Evolutionary conservation across 2,888 invertebrate genomes (phyloP), one percentile per base, ranked within the genome.

Genomic region (Seladonia tumulorum): DNA sequence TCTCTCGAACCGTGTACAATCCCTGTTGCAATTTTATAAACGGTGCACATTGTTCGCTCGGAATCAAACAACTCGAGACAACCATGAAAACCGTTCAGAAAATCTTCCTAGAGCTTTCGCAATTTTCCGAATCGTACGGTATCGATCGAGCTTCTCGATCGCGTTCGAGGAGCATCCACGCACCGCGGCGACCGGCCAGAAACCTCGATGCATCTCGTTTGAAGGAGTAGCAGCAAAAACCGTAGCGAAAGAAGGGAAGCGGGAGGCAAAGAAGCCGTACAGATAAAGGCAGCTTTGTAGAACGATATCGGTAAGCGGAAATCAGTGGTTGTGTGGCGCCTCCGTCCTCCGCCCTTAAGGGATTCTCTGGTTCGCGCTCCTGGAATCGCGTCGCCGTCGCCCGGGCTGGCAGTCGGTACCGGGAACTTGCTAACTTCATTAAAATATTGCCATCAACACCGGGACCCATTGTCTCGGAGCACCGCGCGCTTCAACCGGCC

Each of bases 271-370:
- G 53, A 75, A 68, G 29, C 88, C 85, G 87, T 87, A 86, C 89
- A 93, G 92, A 94, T 94, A 94, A 94, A 94, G 93, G 94, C 93
- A 91, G 93, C 94, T 93, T 94, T 94, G 94, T 94, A 85, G 90
- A 89, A 89, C 90, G 93, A 92, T 94, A 94, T 94, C 94, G 92
- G 92, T 94, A 93, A 94, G 94, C 92, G 93, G 94, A 94, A 94
- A 94, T 94, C 94, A 93, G 94, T 92, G 90, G 91, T 90, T 93
- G 93, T 92, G 92, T 94, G 94, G 94, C 94, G 94, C 94, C 94
- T 93, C 88, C 87, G 84, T 89, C 83, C 82, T 73, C 79, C 78
- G 79, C 81, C 79, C 83, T 87, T 82, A 76, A 79, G 80, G 84
- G 80, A 79, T 74, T 83, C 84, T 78, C 90, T 81, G 79, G 83